Evolutionary conservation across 2,113 vertebrate genomes (phyloP).

Genomic region (Nettapus auritus): DNA sequence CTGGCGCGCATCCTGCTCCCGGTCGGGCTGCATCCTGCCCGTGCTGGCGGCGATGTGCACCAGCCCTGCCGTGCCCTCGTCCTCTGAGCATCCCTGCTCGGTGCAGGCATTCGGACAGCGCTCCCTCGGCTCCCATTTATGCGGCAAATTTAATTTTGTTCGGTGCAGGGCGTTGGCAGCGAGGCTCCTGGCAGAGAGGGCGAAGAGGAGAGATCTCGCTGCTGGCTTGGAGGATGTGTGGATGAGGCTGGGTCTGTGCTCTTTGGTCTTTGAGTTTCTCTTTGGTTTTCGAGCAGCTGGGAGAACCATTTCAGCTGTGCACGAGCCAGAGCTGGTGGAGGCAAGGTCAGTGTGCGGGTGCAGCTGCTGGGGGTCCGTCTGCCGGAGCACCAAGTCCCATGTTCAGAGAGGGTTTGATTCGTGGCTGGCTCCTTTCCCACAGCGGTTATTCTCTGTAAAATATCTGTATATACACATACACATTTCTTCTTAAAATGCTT

Average conservation of each 20-base stretch:
- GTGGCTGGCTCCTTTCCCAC: not conserved
- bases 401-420: not conserved
- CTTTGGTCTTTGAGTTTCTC: not conserved
- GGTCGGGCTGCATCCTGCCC: not conserved
- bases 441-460: not conserved
- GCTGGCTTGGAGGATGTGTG: not conserved
- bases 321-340: not conserved
- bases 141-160: not conserved
- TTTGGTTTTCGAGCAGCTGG: not conserved
- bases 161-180: not conserved
- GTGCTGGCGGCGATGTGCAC: accelerated
- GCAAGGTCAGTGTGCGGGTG: not conserved
- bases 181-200: not conserved
- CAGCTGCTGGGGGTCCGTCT: not conserved
- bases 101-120: not conserved
- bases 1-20: not conserved
- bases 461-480: no score
- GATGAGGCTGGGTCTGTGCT: not conserved
- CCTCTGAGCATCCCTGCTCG: not conserved
- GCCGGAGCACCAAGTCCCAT: not conserved
- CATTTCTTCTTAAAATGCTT: not conserved
- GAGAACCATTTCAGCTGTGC: accelerated
- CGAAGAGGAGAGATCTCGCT: not conserved
- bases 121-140: not conserved
- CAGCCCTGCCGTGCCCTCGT: no score